Conservation (phyloP, 2,113 vertebrate genomes). For the Bostrychus sinensis region DNA sequence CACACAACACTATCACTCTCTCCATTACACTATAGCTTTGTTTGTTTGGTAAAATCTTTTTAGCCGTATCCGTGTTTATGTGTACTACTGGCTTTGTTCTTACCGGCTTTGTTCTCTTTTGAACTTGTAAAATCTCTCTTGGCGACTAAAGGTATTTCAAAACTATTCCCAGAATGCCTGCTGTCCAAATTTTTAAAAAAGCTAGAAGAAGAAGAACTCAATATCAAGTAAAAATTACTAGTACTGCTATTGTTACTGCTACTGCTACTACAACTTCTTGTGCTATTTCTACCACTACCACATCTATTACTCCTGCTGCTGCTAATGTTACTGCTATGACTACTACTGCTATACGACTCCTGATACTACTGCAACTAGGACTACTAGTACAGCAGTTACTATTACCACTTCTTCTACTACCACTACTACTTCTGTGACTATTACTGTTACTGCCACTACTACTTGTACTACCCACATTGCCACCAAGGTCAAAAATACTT, state of each 20-base stretch:
- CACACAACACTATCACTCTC: conserved; percentile 25
- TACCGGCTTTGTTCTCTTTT: conserved; percentile 13
- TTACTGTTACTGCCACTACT: background rate
- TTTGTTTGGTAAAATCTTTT: conserved; percentile 23
- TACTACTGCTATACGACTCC: no score
- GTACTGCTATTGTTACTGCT: no score
- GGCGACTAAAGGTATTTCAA: conserved; percentile 19
- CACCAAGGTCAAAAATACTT: no score
- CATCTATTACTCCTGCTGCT: no score
- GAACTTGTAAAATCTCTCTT: conserved; percentile 6
- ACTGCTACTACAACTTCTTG: no score
- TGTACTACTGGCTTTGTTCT: conserved; percentile 17
- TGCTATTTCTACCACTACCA: no score
- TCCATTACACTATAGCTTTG: conserved; percentile 7
- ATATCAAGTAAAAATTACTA: no score
- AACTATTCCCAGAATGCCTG: conserved; percentile 4
- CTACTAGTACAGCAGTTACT: background rate
- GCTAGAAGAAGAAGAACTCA: no score
- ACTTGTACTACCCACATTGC: background rate
- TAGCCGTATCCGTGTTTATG: conserved; percentile 20
- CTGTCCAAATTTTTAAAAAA: no score
- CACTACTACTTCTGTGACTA: background rate
- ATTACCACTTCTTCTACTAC: background rate
- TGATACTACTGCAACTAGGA: background rate
- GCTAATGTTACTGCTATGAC: background rate